phyloP scores from a whole-genome alignment of 2,888 invertebrate genomes.

The Linnaemya vulpina region DNA sequence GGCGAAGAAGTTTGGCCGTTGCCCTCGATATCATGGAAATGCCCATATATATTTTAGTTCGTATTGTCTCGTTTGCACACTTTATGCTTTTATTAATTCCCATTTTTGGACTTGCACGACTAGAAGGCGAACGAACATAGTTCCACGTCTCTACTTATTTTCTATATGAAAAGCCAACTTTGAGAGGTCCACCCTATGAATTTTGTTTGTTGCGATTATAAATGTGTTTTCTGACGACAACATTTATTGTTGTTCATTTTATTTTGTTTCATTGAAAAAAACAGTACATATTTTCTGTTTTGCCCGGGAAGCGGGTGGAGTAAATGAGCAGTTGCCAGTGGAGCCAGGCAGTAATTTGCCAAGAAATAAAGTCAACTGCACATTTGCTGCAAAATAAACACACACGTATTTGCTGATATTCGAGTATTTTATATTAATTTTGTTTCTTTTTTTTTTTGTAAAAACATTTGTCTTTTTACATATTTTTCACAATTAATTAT shows the following conservation, averaged over 20 bases:
- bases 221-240: constrained; percentile 52
- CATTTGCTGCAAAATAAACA: constrained; percentile 11
- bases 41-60: no score
- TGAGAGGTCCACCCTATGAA: constrained; percentile 4
- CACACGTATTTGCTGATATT: constrained; percentile 8
- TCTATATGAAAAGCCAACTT: neutral
- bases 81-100: no score
- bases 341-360: constrained; percentile 27
- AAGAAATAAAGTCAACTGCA: constrained; percentile 34
- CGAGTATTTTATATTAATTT: no score
- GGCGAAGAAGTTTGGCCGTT: no score
- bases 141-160: neutral
- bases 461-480: constrained; percentile 9
- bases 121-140: neutral
- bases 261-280: constrained; percentile 34
- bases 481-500: constrained; percentile 36
- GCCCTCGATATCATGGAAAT: no score
- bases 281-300: constrained; percentile 22
- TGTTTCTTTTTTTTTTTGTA: neutral
- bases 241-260: constrained; percentile 67
- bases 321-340: neutral
- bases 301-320: neutral
- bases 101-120: no score
- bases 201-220: constrained; percentile 33
- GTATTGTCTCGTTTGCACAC: no score